phyloP scores from a whole-genome alignment of 2,797 vertebrate genomes.

The Molossus molossus region DNA sequence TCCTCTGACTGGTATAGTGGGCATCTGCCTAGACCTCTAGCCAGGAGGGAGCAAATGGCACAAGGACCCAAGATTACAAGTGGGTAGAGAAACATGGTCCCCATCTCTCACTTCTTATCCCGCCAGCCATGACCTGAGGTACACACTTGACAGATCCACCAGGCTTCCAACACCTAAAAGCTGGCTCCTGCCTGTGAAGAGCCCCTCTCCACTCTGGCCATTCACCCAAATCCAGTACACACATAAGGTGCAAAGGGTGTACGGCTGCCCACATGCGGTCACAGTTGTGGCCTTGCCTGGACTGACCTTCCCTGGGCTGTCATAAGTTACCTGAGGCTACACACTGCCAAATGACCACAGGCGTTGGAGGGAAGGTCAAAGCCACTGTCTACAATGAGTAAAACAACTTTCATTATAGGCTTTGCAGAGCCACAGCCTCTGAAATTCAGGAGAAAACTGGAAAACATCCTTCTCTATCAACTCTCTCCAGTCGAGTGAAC shows the following conservation, averaged over 20 bases:
- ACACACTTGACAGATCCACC: not conserved
- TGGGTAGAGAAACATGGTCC: too few relatives aligned
- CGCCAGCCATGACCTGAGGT: not conserved
- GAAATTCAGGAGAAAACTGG: not conserved
- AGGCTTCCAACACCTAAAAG: too few relatives aligned
- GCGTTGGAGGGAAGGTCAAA: not conserved
- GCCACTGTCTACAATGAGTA: not conserved
- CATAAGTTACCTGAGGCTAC: not conserved
- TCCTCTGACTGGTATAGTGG: not conserved
- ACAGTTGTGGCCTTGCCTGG: not conserved
- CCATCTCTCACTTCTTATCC: not conserved
- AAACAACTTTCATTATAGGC: not conserved
- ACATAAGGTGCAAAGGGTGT: not conserved
- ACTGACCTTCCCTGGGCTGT: not conserved
- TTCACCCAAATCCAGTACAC: not conserved
- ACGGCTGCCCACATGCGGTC: not conserved
- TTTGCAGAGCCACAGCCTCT: not conserved
- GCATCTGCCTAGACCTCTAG: not conserved
- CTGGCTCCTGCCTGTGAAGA: not conserved
- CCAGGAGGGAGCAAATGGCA: conserved; percentile 55
- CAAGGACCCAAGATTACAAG: too few relatives aligned
- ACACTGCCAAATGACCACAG: not conserved
- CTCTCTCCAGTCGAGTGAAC: not conserved
- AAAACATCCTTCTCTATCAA: too few relatives aligned
- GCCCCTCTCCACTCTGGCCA: not conserved